Percentiles rank a stretch among this genome's conserved stretches.
Conservation (phyloP, 2,888 invertebrate species). For the Apamea anceps region DNA sequence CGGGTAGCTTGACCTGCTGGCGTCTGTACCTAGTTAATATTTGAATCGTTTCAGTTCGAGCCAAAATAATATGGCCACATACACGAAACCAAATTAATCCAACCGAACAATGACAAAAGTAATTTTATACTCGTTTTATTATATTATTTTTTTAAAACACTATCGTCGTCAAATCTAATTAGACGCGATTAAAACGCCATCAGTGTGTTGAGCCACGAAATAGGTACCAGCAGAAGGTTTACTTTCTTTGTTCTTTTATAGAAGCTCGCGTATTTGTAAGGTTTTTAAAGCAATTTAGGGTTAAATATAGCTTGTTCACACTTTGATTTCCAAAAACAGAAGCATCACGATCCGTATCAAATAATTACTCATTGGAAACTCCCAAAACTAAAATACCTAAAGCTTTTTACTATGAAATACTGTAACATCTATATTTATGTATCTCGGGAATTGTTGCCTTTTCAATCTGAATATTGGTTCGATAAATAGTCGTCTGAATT, state of each 20-base stretch:
- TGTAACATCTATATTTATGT: too few relatives aligned
- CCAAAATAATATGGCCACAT: conserved; percentile 21
- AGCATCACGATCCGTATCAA: too few relatives aligned
- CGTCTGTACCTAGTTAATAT: background rate
- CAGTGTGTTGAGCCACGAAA: conserved; percentile 47
- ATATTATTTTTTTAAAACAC: conserved; percentile 72
- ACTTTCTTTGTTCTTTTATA: background rate
- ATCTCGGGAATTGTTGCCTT: too few relatives aligned
- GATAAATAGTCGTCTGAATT: background rate
- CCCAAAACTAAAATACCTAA: too few relatives aligned
- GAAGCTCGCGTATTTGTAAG: background rate
- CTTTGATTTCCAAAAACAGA: background rate
- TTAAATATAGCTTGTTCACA: background rate
- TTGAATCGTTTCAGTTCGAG: background rate
- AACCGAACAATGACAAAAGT: conserved; percentile 44
- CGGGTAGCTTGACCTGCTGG: too few relatives aligned
- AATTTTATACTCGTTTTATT: conserved; percentile 64
- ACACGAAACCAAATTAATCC: conserved; percentile 50
- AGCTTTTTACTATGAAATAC: too few relatives aligned
- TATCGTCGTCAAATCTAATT: conserved; percentile 80
- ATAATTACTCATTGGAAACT: too few relatives aligned
- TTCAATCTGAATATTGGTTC: too few relatives aligned
- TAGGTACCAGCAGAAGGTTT: conserved; percentile 42
- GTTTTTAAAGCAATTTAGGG: background rate
- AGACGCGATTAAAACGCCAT: conserved; percentile 80